phyloP scores from a whole-genome alignment of 2,797 vertebrate genomes.

The Esox lucius region DNA sequence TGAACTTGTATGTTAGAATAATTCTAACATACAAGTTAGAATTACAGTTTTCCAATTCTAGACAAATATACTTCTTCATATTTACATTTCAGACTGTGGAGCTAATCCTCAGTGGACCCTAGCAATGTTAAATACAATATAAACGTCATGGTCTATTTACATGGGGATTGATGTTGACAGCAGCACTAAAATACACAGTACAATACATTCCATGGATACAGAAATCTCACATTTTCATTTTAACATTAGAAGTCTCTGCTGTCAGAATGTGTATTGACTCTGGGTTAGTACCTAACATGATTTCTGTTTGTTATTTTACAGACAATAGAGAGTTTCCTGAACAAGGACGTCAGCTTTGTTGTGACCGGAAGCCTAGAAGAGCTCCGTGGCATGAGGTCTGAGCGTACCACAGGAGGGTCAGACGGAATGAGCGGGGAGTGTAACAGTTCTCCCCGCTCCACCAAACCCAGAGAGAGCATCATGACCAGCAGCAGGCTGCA shows the following conservation, averaged over 20 bases:
- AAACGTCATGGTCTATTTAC: too few relatives aligned
- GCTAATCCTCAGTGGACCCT: not conserved
- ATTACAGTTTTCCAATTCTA: not conserved
- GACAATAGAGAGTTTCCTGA: conserved; percentile 87
- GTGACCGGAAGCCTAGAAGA: conserved; percentile 79
- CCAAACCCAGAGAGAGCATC: conserved; percentile 35
- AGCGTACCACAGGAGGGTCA: not conserved
- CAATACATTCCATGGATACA: too few relatives aligned
- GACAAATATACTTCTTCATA: not conserved
- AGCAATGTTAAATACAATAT: not conserved
- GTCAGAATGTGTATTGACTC: not conserved
- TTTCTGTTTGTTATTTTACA: conserved; percentile 30
- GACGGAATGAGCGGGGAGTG: conserved; percentile 39
- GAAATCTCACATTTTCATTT: too few relatives aligned
- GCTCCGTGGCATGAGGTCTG: conserved; percentile 39
- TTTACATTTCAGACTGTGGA: not conserved
- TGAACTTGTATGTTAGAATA: not conserved
- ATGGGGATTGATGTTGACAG: too few relatives aligned
- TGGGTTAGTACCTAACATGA: not conserved
- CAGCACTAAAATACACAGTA: too few relatives aligned
- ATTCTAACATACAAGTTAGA: too few relatives aligned
- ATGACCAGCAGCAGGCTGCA: conserved; percentile 25
- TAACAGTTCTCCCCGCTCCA: not conserved
- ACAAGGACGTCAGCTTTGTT: conserved; percentile 86
- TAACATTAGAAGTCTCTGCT: too few relatives aligned